A percentile compares a stretch with the other conserved stretches of the same genome.
These are phyloP conservation scores for Anableps anableps DNA, from an alignment of 2,797 vertebrate species.

Conservation along the genomic window DNA sequence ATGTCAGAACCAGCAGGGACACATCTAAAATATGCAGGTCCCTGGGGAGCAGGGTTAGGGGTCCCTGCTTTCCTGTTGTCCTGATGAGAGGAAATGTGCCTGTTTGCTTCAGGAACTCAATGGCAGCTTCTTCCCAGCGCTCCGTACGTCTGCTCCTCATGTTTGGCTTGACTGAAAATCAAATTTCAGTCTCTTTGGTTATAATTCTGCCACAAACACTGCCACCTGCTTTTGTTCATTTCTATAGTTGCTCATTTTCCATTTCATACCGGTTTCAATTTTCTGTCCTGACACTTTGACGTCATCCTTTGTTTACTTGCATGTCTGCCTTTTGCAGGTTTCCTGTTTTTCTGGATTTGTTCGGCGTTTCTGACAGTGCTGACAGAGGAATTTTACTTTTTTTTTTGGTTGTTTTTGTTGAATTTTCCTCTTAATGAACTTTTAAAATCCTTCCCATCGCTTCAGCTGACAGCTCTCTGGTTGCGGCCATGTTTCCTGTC, in stretches of 20 bases:
- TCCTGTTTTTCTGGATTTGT: background rate
- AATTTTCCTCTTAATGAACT: conserved; percentile 9
- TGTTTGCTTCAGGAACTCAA: background rate
- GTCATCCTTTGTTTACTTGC: background rate
- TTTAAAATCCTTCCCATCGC: conserved; percentile 3
- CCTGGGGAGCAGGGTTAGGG: background rate
- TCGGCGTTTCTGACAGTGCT: background rate
- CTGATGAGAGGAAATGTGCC: no score
- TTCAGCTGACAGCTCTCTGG: conserved; percentile 7
- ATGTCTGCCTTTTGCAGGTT: background rate
- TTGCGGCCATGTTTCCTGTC: background rate
- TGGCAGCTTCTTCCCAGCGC: background rate
- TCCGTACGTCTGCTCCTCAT: background rate
- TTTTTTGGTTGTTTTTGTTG: background rate
- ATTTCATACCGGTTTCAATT: background rate
- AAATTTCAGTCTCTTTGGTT: background rate
- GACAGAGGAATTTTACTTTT: background rate
- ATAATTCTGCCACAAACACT: background rate
- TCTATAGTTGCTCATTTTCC: background rate
- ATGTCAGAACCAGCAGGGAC: background rate
- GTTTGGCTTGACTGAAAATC: background rate
- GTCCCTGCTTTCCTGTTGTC: no score
- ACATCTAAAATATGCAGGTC: no score
- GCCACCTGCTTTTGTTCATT: background rate
- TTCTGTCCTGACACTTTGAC: background rate